Conservation (phyloP, 1,140 invertebrate genomes). For the Drosophila parvula region DNA sequence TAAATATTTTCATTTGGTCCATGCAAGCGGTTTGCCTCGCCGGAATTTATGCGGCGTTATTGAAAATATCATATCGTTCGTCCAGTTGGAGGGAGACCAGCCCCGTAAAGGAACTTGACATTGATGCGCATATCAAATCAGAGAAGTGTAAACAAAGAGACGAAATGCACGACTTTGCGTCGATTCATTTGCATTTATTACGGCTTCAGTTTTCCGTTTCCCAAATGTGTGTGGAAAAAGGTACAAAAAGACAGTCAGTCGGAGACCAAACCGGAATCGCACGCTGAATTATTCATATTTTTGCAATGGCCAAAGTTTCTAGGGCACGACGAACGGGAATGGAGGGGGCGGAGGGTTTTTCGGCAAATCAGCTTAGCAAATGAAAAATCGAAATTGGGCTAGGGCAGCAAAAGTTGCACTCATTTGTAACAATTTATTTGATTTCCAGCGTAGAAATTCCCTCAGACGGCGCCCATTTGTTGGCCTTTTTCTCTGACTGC, state of each 20-base stretch:
- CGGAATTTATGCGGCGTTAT: conserved; percentile 25
- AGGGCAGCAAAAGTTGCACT: conserved; percentile 72
- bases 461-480: conserved; percentile 34
- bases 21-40: too few species aligned
- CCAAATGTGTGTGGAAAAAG: conserved; percentile 40
- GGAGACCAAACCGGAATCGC: conserved; percentile 56
- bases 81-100: background rate
- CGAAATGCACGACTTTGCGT: conserved; percentile 69
- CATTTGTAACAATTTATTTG: conserved; percentile 83
- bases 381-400: conserved; percentile 70
- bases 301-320: conserved; percentile 45
- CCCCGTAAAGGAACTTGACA: conserved; percentile 39
- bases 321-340: conserved; percentile 6
- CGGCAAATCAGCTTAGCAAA: conserved; percentile 72
- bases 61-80: conserved; percentile 42
- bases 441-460: conserved; percentile 57
- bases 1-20: conserved; percentile 14
- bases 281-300: conserved; percentile 79
- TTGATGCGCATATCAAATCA: conserved; percentile 69
- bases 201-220: conserved; percentile 17
- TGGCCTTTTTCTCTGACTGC: conserved; percentile 7
- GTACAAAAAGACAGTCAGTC: conserved; percentile 42
- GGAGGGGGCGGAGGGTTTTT: background rate
- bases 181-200: conserved; percentile 79
- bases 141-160: conserved; percentile 67